phyloP scores from a whole-genome alignment of 2,888 invertebrate species.

The Drosophila quinaria region DNA sequence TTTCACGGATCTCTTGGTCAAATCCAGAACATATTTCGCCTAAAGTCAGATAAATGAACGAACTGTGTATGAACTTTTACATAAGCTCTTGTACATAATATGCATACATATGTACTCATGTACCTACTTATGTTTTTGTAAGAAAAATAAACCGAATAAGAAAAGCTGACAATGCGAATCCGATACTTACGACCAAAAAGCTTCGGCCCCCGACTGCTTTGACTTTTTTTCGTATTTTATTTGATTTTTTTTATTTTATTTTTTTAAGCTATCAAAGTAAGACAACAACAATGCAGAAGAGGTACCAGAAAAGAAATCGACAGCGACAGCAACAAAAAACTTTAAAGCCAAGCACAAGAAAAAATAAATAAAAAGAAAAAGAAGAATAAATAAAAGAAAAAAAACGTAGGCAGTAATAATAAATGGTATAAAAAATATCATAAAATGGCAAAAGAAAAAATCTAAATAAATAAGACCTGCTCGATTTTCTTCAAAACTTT shows the following conservation, averaged over 20 bases:
- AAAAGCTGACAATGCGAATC: constrained; percentile 81
- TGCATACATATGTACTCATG: constrained; percentile 12
- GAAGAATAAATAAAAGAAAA: constrained; percentile 10
- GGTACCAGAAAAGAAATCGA: constrained; percentile 65
- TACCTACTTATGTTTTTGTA: constrained; percentile 26
- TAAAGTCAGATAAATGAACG: constrained; percentile 26
- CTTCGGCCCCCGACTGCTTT: constrained; percentile 31
- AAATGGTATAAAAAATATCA: constrained; percentile 54
- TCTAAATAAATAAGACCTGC: constrained; percentile 75
- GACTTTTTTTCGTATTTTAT: constrained; percentile 2
- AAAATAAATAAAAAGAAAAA: constrained; percentile 31
- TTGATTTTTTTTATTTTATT: constrained; percentile 21
- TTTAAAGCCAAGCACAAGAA: constrained; percentile 47
- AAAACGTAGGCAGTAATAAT: constrained; percentile 38
- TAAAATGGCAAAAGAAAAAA: constrained; percentile 62
- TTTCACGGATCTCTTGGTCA: constrained; percentile 34
- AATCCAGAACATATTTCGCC: constrained; percentile 29
- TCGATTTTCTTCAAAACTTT: constrained; percentile 72
- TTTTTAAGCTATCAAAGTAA: constrained; percentile 66
- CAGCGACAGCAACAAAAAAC: constrained; percentile 42
- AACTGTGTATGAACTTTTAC: constrained; percentile 9
- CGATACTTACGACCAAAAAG: constrained; percentile 69
- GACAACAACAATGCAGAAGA: constrained; percentile 52
- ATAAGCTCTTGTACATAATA: constrained; percentile 19
- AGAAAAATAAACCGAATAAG: constrained; percentile 52